These are phyloP conservation scores for Papilio polyxenes DNA, from an alignment of 1,140 invertebrate species.

Conservation along the genomic window DNA sequence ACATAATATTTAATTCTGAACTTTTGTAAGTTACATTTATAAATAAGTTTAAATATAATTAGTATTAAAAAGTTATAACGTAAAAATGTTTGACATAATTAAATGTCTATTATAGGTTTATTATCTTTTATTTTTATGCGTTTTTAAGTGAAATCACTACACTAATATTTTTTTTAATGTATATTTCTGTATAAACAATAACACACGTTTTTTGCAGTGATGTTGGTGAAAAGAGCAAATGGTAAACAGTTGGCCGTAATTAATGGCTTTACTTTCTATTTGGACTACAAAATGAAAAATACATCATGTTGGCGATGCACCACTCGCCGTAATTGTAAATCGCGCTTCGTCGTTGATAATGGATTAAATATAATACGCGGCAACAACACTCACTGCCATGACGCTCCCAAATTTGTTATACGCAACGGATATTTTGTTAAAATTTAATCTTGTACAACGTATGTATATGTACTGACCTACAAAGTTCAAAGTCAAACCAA, in stretches of 20 bases:
- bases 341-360: slow-evolving; percentile 37
- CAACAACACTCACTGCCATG: slow-evolving; percentile 38
- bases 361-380: slow-evolving; percentile 23
- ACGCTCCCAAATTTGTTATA: slow-evolving; percentile 35
- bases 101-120: too few species aligned
- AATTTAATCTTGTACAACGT: neutral
- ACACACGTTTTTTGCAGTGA: slow-evolving; percentile 3
- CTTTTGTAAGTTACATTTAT: neutral
- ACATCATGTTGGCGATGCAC: slow-evolving; percentile 42
- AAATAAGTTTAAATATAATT: neutral
- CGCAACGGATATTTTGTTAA: slow-evolving; percentile 24
- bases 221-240: slow-evolving; percentile 39
- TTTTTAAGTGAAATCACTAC: neutral
- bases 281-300: slow-evolving; percentile 7
- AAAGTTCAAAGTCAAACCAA: too few species aligned
- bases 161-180: neutral
- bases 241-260: slow-evolving; percentile 41
- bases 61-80: neutral
- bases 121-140: neutral
- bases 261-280: slow-evolving; percentile 47
- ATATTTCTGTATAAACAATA: neutral
- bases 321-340: slow-evolving; percentile 28
- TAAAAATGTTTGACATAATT: neutral
- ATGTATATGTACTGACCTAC: too few species aligned
- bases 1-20: neutral